Evolutionary conservation across 2,888 invertebrate genomes (phyloP).

Genomic region (Ormyrus rosae): DNA sequence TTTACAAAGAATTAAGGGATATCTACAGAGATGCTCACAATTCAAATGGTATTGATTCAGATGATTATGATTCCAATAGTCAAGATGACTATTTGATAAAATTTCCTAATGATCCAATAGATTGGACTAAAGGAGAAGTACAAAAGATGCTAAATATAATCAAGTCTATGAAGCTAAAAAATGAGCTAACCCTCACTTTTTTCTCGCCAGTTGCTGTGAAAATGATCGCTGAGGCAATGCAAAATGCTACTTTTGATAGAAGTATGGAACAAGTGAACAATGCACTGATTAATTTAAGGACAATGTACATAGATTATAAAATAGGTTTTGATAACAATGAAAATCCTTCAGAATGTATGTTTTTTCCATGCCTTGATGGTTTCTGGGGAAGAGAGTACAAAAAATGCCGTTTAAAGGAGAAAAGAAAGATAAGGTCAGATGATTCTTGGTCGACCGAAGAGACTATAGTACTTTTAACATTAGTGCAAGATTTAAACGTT

Average conservation of each 20-base stretch:
- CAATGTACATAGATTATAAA: conserved; percentile 60
- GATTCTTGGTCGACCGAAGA: conserved; percentile 63
- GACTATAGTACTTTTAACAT: conserved; percentile 60
- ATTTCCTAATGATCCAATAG: conserved; percentile 52
- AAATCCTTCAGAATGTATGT: conserved; percentile 52
- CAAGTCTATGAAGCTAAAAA: conserved; percentile 58
- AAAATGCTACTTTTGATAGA: conserved; percentile 56
- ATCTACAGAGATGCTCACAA: conserved; percentile 55
- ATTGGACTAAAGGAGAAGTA: conserved; percentile 60
- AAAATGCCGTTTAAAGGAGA: conserved; percentile 55
- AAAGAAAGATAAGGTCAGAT: conserved; percentile 50
- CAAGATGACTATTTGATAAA: conserved; percentile 51
- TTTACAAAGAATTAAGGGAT: conserved; percentile 58
- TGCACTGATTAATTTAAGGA: conserved; percentile 58
- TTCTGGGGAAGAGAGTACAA: conserved; percentile 61
- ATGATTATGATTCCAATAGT: conserved; percentile 48
- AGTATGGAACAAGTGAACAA: conserved; percentile 60
- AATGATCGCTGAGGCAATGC: conserved; percentile 59
- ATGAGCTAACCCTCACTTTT: conserved; percentile 56
- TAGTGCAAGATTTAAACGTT: conserved; percentile 59
- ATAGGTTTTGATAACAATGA: conserved; percentile 56
- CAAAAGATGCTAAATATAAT: conserved; percentile 59
- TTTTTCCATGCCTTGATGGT: conserved; percentile 58
- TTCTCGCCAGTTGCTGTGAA: conserved; percentile 58
- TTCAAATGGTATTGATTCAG: conserved; percentile 49